These are phyloP conservation scores for Brachylomia viminalis DNA, from an alignment of 2,888 invertebrate genomes.

Conservation along the genomic window DNA sequence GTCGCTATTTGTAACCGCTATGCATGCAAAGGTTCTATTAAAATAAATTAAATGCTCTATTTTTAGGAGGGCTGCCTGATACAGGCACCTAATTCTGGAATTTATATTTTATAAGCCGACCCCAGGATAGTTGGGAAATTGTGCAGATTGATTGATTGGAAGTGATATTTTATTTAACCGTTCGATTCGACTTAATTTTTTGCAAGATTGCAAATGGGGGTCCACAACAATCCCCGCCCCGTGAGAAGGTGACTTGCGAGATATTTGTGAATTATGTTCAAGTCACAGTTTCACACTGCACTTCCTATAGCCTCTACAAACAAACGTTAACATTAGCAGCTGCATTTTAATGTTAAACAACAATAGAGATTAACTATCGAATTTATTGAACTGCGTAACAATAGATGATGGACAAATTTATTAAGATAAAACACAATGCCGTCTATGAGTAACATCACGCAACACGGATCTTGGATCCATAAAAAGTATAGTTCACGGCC, in stretches of 20 bases:
- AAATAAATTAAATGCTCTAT: conserved; percentile 40
- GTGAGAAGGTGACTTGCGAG: conserved; percentile 82
- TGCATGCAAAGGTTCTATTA: conserved; percentile 46
- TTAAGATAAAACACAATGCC: conserved; percentile 76
- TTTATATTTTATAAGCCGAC: conserved; percentile 15
- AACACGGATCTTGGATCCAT: conserved; percentile 84
- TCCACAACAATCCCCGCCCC: conserved; percentile 69
- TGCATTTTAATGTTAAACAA: conserved; percentile 65
- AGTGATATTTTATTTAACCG: conserved; percentile 11
- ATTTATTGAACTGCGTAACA: conserved; percentile 67
- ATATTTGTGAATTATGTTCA: conserved; percentile 60
- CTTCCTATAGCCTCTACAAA: conserved; percentile 46
- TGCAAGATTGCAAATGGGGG: conserved; percentile 52
- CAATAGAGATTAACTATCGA: conserved; percentile 66
- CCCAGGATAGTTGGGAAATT: no score
- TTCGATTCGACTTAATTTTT: conserved; percentile 37
- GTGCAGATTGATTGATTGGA: no score
- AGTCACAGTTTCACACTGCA: conserved; percentile 50
- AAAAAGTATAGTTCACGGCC: conserved; percentile 88
- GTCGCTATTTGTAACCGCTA: conserved; percentile 58
- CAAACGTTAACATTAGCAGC: conserved; percentile 55
- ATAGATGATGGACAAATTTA: conserved; percentile 74
- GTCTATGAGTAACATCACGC: conserved; percentile 78
- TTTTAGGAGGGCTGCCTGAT: conserved; percentile 23
- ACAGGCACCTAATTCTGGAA: conserved; percentile 28